Evolutionary conservation across 2,888 invertebrate species (phyloP).

Genomic region (Ypsolopha scabrella): DNA sequence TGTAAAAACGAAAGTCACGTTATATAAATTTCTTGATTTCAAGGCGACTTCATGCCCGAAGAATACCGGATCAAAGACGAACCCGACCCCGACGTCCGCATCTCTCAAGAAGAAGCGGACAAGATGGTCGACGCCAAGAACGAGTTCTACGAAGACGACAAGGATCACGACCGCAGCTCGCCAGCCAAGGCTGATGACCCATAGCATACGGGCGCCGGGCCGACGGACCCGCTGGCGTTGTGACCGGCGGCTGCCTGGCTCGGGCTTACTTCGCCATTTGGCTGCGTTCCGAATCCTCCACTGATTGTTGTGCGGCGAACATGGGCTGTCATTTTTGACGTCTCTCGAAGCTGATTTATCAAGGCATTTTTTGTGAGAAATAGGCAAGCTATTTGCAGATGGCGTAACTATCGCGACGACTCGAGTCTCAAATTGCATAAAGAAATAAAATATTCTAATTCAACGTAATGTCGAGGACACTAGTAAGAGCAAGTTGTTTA

Average conservation of each 20-base stretch:
- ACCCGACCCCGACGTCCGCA: conserved; percentile 84
- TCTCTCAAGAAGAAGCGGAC: conserved; percentile 83
- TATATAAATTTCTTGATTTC: not conserved
- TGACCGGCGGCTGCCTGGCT: conserved; percentile 18
- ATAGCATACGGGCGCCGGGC: conserved; percentile 43
- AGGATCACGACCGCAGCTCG: conserved; percentile 85
- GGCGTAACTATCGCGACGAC: too few relatives aligned
- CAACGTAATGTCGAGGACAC: too few relatives aligned
- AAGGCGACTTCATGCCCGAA: conserved; percentile 80
- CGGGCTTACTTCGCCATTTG: not conserved
- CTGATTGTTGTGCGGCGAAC: too few relatives aligned
- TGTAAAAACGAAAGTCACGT: too few relatives aligned
- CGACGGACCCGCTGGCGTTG: conserved; percentile 37
- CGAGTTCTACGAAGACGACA: conserved; percentile 92
- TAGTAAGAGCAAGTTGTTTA: too few relatives aligned
- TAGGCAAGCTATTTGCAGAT: too few relatives aligned
- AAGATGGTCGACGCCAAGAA: conserved; percentile 86
- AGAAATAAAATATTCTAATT: too few relatives aligned
- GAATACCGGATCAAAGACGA: conserved; percentile 82
- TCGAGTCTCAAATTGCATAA: too few relatives aligned
- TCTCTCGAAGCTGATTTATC: too few relatives aligned
- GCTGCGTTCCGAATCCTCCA: too few relatives aligned
- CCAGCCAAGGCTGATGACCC: conserved; percentile 51
- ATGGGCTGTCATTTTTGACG: too few relatives aligned
- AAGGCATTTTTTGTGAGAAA: too few relatives aligned